Evolutionary conservation across 1,140 invertebrate species (phyloP).

Genomic region (Calliopsis andreniformis): DNA sequence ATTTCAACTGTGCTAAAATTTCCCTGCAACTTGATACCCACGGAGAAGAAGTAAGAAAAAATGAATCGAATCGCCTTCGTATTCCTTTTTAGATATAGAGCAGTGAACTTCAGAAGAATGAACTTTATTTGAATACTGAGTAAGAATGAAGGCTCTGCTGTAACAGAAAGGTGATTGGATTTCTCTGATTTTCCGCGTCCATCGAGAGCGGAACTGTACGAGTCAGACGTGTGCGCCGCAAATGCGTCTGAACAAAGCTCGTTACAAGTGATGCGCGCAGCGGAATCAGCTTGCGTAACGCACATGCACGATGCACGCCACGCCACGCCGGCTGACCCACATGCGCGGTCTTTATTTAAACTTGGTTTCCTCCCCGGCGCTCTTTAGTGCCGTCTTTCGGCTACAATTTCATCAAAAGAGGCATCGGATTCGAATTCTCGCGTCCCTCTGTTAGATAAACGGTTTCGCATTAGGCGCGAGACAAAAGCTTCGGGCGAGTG

Average conservation of each 20-base stretch:
- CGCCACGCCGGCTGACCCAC: slow-evolving; percentile 79
- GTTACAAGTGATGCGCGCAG: slow-evolving; percentile 50
- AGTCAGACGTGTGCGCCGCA: not conserved
- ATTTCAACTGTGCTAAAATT: too few species aligned
- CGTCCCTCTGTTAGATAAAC: not conserved
- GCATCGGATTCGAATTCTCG: slow-evolving; percentile 32
- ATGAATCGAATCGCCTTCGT: too few species aligned
- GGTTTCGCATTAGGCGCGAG: not conserved
- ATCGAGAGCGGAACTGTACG: not conserved
- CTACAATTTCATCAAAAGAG: slow-evolving; percentile 52
- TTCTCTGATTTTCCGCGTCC: not conserved
- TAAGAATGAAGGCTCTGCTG: too few species aligned
- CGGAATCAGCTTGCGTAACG: slow-evolving; percentile 72
- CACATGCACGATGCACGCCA: slow-evolving; percentile 63
- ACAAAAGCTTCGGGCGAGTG: too few species aligned
- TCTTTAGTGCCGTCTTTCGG: slow-evolving; percentile 78
- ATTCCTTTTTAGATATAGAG: too few species aligned
- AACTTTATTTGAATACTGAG: too few species aligned
- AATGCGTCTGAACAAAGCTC: slow-evolving; percentile 49
- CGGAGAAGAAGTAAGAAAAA: too few species aligned
- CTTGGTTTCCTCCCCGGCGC: slow-evolving; percentile 76
- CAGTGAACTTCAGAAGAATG: too few species aligned
- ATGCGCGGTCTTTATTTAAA: slow-evolving; percentile 82
- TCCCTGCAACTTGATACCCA: too few species aligned
- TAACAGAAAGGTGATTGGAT: not conserved